Percentiles rank a stretch among this genome's conserved stretches.
These are phyloP conservation scores for Caenorhabditis sp. DNA, from an alignment of 2,888 invertebrate genomes.

Conservation along the genomic window DNA sequence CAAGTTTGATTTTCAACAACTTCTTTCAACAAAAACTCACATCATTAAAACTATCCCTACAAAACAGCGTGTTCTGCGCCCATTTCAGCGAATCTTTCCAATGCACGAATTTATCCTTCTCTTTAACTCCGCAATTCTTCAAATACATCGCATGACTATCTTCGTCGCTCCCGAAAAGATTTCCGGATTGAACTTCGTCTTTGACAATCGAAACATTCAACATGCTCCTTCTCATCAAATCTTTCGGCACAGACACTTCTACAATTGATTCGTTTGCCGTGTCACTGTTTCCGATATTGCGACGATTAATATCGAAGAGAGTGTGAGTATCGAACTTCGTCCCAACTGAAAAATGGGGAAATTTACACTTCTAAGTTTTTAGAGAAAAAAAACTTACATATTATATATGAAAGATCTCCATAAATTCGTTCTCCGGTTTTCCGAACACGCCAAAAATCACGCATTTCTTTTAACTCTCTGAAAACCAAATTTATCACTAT, in stretches of 20 bases:
- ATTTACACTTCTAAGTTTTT: too few species aligned
- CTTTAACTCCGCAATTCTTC: conserved; percentile 39
- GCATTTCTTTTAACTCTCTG: conserved; percentile 62
- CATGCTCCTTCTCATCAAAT: conserved; percentile 55
- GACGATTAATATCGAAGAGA: conserved; percentile 56
- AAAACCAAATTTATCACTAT: too few species aligned
- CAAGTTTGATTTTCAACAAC: background rate
- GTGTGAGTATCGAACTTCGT: conserved; percentile 44
- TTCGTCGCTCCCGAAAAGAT: conserved; percentile 28
- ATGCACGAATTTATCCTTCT: conserved; percentile 37
- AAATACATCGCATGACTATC: conserved; percentile 24
- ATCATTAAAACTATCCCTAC: conserved; percentile 60
- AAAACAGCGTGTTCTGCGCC: conserved; percentile 66
- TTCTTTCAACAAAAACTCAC: conserved; percentile 25
- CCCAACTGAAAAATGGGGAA: conserved; percentile 53
- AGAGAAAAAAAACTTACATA: conserved; percentile 41
- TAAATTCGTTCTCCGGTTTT: conserved; percentile 61
- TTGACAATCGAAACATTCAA: conserved; percentile 53
- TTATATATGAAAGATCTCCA: conserved; percentile 68
- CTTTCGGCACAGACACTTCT: conserved; percentile 59
- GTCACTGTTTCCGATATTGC: background rate
- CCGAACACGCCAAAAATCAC: conserved; percentile 64
- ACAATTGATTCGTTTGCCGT: background rate
- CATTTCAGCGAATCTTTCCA: conserved; percentile 66
- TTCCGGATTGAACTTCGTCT: conserved; percentile 37